A percentile compares a stretch with the other conserved stretches of the same genome.
These are phyloP conservation scores for Hemicordylus capensis DNA, from an alignment of 2,113 vertebrate genomes.

Conservation along the genomic window DNA sequence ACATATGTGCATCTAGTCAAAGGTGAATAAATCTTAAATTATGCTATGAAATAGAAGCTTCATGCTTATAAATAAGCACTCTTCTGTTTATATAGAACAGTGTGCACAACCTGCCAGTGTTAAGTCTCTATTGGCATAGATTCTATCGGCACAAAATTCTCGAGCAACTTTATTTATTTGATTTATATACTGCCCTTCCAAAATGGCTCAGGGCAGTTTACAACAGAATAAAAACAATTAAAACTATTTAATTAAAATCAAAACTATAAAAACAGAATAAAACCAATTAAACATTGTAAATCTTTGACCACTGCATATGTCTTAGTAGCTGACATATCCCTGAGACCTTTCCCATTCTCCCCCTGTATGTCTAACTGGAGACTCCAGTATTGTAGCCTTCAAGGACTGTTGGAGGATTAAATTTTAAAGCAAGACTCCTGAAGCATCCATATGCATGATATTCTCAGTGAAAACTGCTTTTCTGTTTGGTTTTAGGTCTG, in stretches of 20 bases:
- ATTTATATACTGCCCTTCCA: too few species aligned
- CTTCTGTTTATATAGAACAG: neutral
- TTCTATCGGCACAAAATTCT: neutral
- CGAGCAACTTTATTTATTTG: neutral
- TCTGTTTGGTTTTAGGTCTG: conserved; percentile 68
- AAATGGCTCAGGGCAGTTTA: too few species aligned
- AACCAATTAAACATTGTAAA: too few species aligned
- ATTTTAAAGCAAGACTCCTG: neutral
- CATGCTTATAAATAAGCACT: neutral
- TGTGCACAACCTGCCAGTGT: neutral
- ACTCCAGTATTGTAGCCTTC: neutral
- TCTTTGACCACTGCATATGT: neutral
- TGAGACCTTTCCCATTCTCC: neutral
- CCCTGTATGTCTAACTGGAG: neutral
- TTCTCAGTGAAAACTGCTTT: conserved; percentile 54
- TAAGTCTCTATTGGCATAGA: neutral
- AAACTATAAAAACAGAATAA: too few species aligned
- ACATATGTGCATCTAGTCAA: neutral
- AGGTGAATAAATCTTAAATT: neutral
- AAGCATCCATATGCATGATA: accelerated
- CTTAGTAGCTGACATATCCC: neutral
- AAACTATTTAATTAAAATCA: too few species aligned
- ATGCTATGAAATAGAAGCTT: neutral
- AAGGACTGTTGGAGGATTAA: neutral
- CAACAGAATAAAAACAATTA: too few species aligned